Evolutionary conservation across 2,113 vertebrate species (phyloP), one percentile per base, ranked within the genome.

Genomic region (Zosterops pallidus): DNA sequence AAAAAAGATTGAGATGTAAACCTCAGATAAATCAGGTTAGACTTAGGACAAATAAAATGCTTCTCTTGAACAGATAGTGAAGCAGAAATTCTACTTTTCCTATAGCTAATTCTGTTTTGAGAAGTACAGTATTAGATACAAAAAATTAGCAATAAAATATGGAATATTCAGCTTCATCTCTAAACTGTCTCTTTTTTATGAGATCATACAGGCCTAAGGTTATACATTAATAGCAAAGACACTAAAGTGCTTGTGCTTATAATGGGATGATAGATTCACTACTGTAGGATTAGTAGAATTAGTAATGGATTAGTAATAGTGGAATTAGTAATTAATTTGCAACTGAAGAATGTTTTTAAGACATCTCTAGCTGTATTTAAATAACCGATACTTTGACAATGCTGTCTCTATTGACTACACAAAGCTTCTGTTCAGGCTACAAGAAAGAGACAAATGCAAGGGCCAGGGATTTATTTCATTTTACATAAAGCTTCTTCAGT

Each of bases 211-310:
- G 23, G 18, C 15, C n/a, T 70, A 64, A 65, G n/a, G 28, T 90
- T 85, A 72, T 22, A 42, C 5, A 62, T 12, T 55, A 68, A 50
- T 16, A 37, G 5, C 16, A 82, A 90, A 75, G 37, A 76, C 29
- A 57, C 26, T 39, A 76, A 93, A 85, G 2, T 0, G 0, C 80
- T 79, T 77, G 46, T 53, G n/a, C 12, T 79, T 89, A 22, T 70
- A 95, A 83, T 33, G 13, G 21, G 52, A 90, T 74, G 72, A 96
- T 28, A 63, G 29, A 44, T 64, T 60, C 16, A 37, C 26, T 63
- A 19, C 53, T 81, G 79, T 8, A 70, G 52, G 86, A 95, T 94
- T 89, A 95, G 47, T 24, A 91, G 81, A 91, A 86, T 92, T 86
- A 92, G 22, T 62, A 86, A 85, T 49, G 41, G 76, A 83, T 89